Evolutionary conservation across 2,888 invertebrate genomes (phyloP), one percentile per base, ranked within the genome.

Genomic region (Hoplodrina blanda): DNA sequence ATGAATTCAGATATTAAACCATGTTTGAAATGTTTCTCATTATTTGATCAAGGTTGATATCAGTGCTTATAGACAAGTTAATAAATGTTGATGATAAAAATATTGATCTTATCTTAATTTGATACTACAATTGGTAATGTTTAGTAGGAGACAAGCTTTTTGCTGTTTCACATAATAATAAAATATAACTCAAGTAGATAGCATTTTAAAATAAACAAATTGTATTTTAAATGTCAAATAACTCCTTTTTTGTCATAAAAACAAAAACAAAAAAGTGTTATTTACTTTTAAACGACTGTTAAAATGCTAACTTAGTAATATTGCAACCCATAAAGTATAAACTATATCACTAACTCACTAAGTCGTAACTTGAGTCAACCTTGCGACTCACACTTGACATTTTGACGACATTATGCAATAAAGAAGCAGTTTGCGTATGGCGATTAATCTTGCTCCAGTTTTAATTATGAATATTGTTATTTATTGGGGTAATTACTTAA

Each of bases 361-460:
- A 53, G 72, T 75, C 57, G 75, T 70, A 73, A 72, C 55, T 69
- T 61, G 33, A 50, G 56, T 8, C 17, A 69, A 57, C 85, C 85
- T 83, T 84, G 85, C 57, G 53, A 70, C 76, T 83, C 82, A 83
- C 84, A 81, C 86, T 87, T 88, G 87, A 82, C 87, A 88, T 87
- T 88, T 87, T 69, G 69, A 60, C 19, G 60, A 62, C 37, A 65
- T 70, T 73, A 73, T 59, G 70, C 71, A 78, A 75, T 56, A 64
- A 30, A 17, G 53, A 54, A 33, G 56, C 30, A 46, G 15, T 60
- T 60, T 57, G 15, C 71, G 11, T 20, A 62, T 67, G 15, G 53
- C 20, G 11, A 57, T 61, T 37, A 30, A 67, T 54, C 63, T 46
- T 81, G 78, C 64, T 59, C 81, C 6, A 77, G 64, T 59, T 81